Evolutionary conservation across 2,797 vertebrate species (phyloP).

Genomic region (Cyprinella venusta): DNA sequence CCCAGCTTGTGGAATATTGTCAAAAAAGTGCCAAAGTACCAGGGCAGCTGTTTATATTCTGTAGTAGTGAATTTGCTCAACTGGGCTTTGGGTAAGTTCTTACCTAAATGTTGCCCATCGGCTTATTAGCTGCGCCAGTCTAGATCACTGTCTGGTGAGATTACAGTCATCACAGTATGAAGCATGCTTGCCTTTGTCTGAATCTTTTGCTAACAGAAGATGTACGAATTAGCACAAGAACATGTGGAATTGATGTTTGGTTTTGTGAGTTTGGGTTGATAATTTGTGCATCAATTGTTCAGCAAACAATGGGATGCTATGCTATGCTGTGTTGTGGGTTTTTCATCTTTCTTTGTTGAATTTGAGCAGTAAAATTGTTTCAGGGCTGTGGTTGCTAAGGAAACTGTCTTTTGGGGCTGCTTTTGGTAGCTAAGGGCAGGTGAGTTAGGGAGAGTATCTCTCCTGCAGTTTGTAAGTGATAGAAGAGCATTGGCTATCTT

Average conservation of each 20-base stretch:
- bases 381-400: conserved; percentile 50
- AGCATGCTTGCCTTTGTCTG: conserved; percentile 2
- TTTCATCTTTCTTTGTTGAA: conserved; percentile 50
- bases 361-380: conserved; percentile 51
- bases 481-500: conserved; percentile 15
- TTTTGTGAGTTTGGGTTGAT: conserved; percentile 11
- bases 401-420: conserved; percentile 57
- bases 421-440: conserved; percentile 54
- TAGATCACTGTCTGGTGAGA: conserved; percentile 59
- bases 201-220: background rate
- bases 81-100: conserved; percentile 12
- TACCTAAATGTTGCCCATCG: conserved; percentile 42
- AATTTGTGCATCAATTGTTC: conserved; percentile 28
- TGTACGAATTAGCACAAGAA: background rate
- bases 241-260: conserved; percentile 21
- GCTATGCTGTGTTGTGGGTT: conserved; percentile 19
- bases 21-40: background rate
- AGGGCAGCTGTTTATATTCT: background rate
- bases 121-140: conserved; percentile 51
- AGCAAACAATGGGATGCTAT: conserved; percentile 40
- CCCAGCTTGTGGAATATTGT: background rate
- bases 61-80: background rate
- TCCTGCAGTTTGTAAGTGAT: conserved; percentile 42
- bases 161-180: conserved; percentile 50
- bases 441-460: conserved; percentile 46